Conservation (phyloP, 2,113 vertebrate species). For the Eretmochelys imbricata region DNA sequence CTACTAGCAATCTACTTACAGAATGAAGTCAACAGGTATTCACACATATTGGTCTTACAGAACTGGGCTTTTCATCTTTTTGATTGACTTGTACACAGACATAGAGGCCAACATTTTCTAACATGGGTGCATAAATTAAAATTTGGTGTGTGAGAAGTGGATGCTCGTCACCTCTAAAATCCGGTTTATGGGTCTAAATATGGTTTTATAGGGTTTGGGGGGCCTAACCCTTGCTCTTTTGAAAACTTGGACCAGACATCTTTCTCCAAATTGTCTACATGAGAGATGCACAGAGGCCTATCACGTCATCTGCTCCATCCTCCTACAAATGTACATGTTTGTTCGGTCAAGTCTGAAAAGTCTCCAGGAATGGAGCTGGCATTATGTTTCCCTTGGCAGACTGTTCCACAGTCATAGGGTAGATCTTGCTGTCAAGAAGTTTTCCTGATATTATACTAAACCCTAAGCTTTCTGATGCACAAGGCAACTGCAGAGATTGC, state of each 20-base stretch:
- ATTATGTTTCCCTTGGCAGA: not conserved
- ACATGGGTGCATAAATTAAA: not conserved
- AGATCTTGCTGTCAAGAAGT: not conserved
- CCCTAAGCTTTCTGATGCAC: not conserved
- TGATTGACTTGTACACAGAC: accelerated
- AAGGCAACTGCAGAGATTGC: not conserved
- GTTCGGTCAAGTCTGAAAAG: not conserved
- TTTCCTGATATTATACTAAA: not conserved
- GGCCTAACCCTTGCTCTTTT: not conserved
- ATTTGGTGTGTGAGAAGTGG: not conserved
- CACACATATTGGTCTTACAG: not conserved
- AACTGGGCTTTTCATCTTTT: not conserved
- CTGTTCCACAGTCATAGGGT: not conserved
- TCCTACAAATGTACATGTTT: not conserved
- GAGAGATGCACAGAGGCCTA: not conserved
- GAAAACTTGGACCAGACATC: not conserved
- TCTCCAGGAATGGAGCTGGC: not conserved
- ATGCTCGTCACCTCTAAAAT: not conserved
- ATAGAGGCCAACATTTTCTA: not conserved
- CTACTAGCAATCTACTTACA: not conserved
- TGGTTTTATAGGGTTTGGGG: not conserved
- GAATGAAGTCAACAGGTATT: not conserved
- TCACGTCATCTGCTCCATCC: accelerated
- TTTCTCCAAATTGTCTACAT: accelerated
- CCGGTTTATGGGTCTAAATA: accelerated